Percentiles rank a stretch among this genome's conserved stretches.
Conservation (phyloP, 2,888 invertebrate species). For the Stomorhina lunata region DNA sequence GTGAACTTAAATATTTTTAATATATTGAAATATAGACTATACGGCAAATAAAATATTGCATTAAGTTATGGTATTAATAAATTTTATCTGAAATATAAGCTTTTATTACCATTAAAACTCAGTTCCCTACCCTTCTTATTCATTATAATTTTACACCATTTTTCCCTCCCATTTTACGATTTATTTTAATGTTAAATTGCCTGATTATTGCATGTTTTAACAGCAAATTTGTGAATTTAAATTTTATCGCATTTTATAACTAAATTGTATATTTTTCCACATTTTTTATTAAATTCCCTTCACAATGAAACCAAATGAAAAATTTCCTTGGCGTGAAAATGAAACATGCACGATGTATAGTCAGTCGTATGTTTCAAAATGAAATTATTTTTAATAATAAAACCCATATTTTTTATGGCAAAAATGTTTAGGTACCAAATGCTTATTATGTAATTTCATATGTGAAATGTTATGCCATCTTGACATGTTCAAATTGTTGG, state of each 20-base stretch:
- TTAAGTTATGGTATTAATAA: too few relatives aligned
- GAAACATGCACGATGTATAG: neutral
- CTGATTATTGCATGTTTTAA: neutral
- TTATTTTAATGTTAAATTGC: neutral
- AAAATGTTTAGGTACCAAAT: too few relatives aligned
- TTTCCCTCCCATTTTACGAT: neutral
- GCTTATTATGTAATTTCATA: too few relatives aligned
- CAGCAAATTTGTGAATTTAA: neutral
- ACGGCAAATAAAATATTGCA: too few relatives aligned
- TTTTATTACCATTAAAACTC: too few relatives aligned
- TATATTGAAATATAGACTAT: too few relatives aligned
- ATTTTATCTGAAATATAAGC: too few relatives aligned
- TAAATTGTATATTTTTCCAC: neutral
- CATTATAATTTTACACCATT: neutral
- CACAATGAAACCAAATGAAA: neutral
- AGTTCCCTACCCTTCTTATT: too few relatives aligned
- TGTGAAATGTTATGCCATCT: neutral
- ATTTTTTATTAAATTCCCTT: neutral
- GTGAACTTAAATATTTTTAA: too few relatives aligned
- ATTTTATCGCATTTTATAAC: constrained; percentile 14
- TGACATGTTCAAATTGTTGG: neutral
- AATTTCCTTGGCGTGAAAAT: neutral
- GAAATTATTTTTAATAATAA: neutral
- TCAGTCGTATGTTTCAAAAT: neutral
- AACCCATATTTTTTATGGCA: neutral